Base-by-base conservation (phyloP, 64 coral and sea anemone genomes). In the Porites lutea region DNA sequence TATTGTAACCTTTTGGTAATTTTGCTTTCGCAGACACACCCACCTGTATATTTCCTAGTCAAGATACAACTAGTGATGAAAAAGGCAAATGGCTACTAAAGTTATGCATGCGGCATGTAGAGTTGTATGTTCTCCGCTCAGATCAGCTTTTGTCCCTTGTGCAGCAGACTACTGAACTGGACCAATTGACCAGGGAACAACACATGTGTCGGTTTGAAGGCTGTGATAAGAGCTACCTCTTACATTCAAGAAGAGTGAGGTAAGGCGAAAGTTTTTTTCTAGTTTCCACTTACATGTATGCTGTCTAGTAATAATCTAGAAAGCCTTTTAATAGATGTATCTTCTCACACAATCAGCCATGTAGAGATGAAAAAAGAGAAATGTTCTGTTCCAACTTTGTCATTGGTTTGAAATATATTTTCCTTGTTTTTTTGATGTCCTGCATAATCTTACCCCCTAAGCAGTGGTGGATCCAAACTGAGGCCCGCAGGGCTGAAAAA, bases 241-340 rank as follows among this genome's bases (percentile, higher is more conserved):
- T 82, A 5, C 78, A 91, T 79, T 91, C 89, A n/a, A 82, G 78
- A 82, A 90, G 78, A 80, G 89, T 91, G 14, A 91, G 89, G 89
- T 91, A 89, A 79, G 53, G 53, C 53, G 5, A 55, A 55, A 55
- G 53, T 2, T 37, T 37, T 37, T 37, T 37, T 37, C 27, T 37
- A 37, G 27, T 79, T 52, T 48, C 16, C 8, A 78, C 27, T 55
- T 7, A 55, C 11, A 37, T 55, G 5, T 55, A 7, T 11, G 11
- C 53, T 55, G 53, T 55, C 11, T 55, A 55, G 11, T 55, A 55
- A 55, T 7, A 55, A 7, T 11, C 11, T 55, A 55, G 5, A 55
- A 55, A 37, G 27, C 11, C 5, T 55, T 55, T 55, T 7, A 0
- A 55, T 7, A 55, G 11, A 7, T 55, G 53, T 7, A 55, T 11